Conservation (phyloP, 2,797 vertebrate species). For the Loriculus beryllinus region DNA sequence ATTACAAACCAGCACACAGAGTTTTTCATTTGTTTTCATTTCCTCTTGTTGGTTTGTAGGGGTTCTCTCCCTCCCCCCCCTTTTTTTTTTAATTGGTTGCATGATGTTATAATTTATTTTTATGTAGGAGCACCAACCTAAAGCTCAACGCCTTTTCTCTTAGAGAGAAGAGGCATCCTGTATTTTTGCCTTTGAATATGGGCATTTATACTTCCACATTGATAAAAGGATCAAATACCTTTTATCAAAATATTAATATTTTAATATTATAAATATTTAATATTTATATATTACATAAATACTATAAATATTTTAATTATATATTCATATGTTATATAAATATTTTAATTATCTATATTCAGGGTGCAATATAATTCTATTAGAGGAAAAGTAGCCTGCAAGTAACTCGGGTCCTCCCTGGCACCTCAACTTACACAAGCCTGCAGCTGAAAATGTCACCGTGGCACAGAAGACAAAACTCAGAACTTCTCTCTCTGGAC, state of each 20-base stretch:
- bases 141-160: neutral
- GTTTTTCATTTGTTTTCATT: neutral
- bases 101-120: neutral
- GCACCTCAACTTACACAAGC: neutral
- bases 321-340: no score
- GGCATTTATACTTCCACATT: neutral
- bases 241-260: neutral
- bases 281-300: no score
- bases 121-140: neutral
- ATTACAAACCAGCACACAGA: slow-evolving; percentile 24
- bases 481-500: neutral
- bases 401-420: neutral
- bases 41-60: neutral
- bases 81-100: neutral
- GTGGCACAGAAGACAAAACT: neutral
- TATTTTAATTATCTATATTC: no score
- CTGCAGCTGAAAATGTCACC: neutral
- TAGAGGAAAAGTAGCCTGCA: neutral
- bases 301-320: no score
- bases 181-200: neutral
- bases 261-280: no score
- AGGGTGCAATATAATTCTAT: neutral
- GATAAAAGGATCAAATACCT: neutral
- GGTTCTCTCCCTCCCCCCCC: neutral
- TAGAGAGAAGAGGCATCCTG: neutral